Evolutionary conservation across 1,140 invertebrate genomes (phyloP).

Genomic region (Globodera rostochiensis): DNA sequence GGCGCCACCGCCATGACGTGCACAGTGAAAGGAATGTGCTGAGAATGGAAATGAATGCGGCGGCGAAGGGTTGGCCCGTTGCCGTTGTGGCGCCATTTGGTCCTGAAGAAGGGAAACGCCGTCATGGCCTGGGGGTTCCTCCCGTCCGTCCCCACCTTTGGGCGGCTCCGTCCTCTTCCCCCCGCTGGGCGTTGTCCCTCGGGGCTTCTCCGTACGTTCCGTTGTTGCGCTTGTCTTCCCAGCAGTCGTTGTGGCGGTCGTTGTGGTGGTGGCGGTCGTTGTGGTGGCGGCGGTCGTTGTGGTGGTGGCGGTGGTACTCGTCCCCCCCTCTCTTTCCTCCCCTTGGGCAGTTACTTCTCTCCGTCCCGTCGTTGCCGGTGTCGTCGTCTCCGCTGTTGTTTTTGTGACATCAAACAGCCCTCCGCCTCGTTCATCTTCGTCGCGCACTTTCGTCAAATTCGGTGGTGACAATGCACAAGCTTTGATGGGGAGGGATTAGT

Average conservation of each 20-base stretch:
- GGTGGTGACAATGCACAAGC: neutral
- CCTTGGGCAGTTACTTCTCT: neutral
- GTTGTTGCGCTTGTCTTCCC: neutral
- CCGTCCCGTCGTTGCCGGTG: neutral
- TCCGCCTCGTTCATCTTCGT: neutral
- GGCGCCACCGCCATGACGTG: too few relatives aligned
- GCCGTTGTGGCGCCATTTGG: too few relatives aligned
- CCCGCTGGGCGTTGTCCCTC: neutral
- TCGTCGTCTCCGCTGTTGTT: neutral
- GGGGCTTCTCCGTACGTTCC: neutral
- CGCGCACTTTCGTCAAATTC: neutral
- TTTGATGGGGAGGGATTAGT: neutral
- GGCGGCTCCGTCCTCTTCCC: neutral
- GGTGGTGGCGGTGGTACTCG: too few relatives aligned
- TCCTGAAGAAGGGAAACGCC: too few relatives aligned
- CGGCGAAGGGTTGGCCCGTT: too few relatives aligned
- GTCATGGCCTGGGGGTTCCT: neutral
- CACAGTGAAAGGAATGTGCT: too few relatives aligned
- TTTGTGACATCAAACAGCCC: neutral
- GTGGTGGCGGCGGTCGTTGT: too few relatives aligned
- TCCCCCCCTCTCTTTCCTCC: too few relatives aligned
- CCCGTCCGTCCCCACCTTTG: neutral
- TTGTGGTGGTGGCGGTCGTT: too few relatives aligned
- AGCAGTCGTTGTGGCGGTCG: too few relatives aligned
- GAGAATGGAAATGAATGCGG: neutral